A percentile compares a stretch with the other conserved stretches of the same genome.
These are phyloP conservation scores for Hyaena hyaena DNA, from an alignment of 2,113 vertebrate genomes.

Conservation along the genomic window DNA sequence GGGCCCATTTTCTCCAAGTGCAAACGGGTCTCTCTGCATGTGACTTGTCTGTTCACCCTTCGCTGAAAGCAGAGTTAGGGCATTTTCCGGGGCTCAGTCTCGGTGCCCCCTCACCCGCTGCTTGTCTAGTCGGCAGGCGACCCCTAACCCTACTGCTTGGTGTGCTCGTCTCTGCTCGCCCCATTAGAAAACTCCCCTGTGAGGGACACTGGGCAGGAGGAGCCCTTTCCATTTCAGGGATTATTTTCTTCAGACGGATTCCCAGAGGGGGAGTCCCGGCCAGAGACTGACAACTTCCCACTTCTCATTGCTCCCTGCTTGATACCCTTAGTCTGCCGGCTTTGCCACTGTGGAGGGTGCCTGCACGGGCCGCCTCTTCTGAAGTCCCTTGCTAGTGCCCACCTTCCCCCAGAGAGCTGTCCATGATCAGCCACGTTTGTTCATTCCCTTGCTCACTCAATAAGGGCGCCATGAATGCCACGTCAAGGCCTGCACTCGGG, in stretches of 20 bases:
- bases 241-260: neutral
- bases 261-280: neutral
- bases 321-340: neutral
- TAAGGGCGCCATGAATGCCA: accelerated
- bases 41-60: neutral
- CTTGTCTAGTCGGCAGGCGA: accelerated
- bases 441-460: accelerated
- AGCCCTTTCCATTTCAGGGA: neutral
- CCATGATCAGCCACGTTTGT: accelerated
- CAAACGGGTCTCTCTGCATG: neutral
- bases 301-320: neutral
- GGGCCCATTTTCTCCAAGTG: neutral
- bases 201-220: accelerated
- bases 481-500: neutral
- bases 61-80: neutral
- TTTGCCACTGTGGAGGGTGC: accelerated
- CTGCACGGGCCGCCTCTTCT: accelerated
- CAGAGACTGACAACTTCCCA: neutral
- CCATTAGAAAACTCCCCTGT: accelerated
- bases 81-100: neutral
- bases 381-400: no score
- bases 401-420: no score
- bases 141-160: accelerated
- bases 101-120: neutral
- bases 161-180: accelerated